Evolutionary conservation across 2,888 invertebrate species (phyloP).

Genomic region (Meganola albula): DNA sequence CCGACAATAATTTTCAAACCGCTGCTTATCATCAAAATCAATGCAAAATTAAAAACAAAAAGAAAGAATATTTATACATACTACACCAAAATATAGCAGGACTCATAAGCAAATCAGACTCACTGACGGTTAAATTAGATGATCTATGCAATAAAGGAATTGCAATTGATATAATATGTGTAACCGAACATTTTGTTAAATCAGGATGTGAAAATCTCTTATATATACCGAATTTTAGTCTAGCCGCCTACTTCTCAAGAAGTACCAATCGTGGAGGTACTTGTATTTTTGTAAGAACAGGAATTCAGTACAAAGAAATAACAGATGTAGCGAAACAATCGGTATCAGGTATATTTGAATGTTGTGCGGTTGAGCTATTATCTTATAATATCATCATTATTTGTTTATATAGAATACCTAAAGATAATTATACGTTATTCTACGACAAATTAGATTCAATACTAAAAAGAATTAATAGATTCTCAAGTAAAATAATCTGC

Average conservation of each 20-base stretch:
- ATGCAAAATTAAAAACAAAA: too few species aligned
- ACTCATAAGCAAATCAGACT: constrained; percentile 1
- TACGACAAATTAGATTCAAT: too few species aligned
- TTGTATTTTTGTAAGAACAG: constrained; percentile 1
- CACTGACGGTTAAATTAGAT: not conserved
- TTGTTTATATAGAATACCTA: not conserved
- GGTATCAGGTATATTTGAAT: not conserved
- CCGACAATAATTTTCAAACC: too few species aligned
- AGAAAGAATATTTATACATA: not conserved
- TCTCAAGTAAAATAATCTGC: not conserved
- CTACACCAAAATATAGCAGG: constrained; percentile 5
- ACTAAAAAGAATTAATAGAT: too few species aligned
- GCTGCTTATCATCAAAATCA: too few species aligned
- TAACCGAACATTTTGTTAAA: constrained; percentile 1
- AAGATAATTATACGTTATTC: too few species aligned
- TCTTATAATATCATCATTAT: not conserved
- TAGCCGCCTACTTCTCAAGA: not conserved
- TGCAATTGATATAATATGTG: constrained; percentile 1
- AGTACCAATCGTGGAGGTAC: constrained; percentile 1
- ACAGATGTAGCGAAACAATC: not conserved
- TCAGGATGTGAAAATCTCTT: not conserved
- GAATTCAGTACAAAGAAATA: not conserved
- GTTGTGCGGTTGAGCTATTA: not conserved
- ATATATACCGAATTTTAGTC: not conserved
- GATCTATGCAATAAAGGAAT: not conserved